Conservation (phyloP, 2,113 vertebrate genomes). For the Pandion haliaetus region DNA sequence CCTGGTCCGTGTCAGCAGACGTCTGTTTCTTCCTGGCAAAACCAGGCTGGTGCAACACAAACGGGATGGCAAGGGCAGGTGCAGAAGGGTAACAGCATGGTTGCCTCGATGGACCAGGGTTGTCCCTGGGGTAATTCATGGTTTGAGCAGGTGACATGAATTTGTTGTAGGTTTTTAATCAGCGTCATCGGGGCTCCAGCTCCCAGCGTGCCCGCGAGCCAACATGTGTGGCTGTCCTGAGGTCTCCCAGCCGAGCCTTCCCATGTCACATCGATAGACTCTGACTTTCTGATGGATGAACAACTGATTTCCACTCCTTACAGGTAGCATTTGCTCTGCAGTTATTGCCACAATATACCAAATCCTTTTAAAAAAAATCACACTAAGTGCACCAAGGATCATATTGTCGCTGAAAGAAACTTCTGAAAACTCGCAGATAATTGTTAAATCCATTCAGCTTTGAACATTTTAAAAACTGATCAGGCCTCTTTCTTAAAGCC, state of each 20-base stretch:
- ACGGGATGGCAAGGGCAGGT: background rate
- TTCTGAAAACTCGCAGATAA: constrained; percentile 37
- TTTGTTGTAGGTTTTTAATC: background rate
- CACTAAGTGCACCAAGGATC: background rate
- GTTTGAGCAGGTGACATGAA: background rate
- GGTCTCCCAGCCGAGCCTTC: background rate
- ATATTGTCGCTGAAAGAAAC: background rate
- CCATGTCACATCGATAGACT: background rate
- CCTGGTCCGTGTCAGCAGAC: accelerated
- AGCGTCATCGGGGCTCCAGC: background rate
- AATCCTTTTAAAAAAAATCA: background rate
- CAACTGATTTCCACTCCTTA: constrained; percentile 1
- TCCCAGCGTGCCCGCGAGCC: background rate
- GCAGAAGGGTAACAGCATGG: accelerated
- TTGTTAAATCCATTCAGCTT: constrained; percentile 54
- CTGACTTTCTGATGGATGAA: constrained; percentile 35
- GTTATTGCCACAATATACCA: constrained; percentile 52
- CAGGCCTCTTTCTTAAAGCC: constrained; percentile 64
- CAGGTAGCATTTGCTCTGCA: background rate
- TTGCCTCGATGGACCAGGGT: background rate
- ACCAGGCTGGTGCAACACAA: accelerated
- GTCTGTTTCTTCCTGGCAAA: background rate
- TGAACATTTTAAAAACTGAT: constrained; percentile 59
- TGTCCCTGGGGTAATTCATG: background rate
- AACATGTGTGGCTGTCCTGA: background rate